These are phyloP conservation scores for Apeltes quadracus DNA, from an alignment of 2,113 vertebrate species.

Conservation along the genomic window DNA sequence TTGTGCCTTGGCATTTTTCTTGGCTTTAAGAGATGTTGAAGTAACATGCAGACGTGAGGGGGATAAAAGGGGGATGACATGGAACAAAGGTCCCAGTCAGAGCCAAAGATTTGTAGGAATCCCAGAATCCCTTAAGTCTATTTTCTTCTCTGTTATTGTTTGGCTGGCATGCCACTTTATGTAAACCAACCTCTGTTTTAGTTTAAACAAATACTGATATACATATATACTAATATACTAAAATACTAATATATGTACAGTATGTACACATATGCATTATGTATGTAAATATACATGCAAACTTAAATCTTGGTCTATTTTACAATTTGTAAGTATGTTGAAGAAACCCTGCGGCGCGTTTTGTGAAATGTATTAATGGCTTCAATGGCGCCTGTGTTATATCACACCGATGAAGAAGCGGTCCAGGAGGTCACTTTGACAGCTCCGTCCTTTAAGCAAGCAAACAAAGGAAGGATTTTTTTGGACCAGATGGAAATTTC, in stretches of 20 bases:
- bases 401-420: constrained; percentile 30
- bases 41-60: neutral
- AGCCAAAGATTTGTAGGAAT: neutral
- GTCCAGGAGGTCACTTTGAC: constrained; percentile 36
- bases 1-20: neutral
- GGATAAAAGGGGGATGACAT: neutral
- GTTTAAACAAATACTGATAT: neutral
- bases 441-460: constrained; percentile 30
- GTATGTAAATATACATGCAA: too few species aligned
- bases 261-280: too few species aligned
- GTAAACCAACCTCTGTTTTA: neutral
- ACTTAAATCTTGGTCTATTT: neutral
- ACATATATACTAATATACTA: too few species aligned
- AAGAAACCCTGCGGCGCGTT: constrained; percentile 2
- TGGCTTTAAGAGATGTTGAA: neutral
- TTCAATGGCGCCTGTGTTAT: constrained; percentile 24
- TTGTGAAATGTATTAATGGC: constrained; percentile 30
- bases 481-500: constrained; percentile 52
- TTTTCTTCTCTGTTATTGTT: constrained; percentile 20
- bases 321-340: constrained; percentile 1
- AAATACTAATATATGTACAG: neutral
- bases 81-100: constrained; percentile 15
- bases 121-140: constrained; percentile 14
- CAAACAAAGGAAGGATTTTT: constrained; percentile 34
- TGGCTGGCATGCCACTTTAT: neutral